Base-by-base conservation (phyloP, 2,113 vertebrate genomes). In the Ictalurus punctatus region DNA sequence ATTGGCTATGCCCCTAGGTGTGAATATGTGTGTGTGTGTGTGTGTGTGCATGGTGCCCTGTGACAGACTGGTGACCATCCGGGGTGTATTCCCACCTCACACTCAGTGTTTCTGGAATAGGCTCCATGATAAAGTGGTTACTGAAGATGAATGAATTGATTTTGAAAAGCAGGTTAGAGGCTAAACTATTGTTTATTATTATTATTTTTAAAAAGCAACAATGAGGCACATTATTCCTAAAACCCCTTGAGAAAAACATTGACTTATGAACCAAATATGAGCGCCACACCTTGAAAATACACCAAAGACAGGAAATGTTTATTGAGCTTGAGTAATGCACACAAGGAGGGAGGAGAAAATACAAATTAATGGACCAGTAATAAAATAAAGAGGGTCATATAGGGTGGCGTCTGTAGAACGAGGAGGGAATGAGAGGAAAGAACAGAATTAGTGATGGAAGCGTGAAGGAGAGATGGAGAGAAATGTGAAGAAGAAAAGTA, bases 331-430 rank as follows among this genome's bases (percentile, higher is more conserved):
- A 88, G 56, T 37, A 61, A 83, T 61, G 21, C 81, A 40, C 19
- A 83, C 19, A 81, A 25, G 3, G 58, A 56, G 25, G 40, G 19
- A 74, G 44, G 27, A 87, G 52, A 61, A 84, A 67, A 17, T 34
- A 67, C 52, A 81, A 88, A 86, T 86, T 8, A 67, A 78, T 85
- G 52, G 83, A 61, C 12, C 83, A 56, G n/a, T 83, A 74, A 82
- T 54, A 61, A 88, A 81, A 71, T 37, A 71, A 61, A 69, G 1
- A 79, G 58, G 25, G 58, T 52, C 27, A 23, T 3, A 67, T 71
- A 56, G 76, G 37, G 63, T 86, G 59, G 81, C 30, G 0, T 63
- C 69, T 40, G 6, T 67, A 85, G 12, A 54, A 74, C n/a, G 27
- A 34, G 52, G 71, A 54, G 40, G 73, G 59, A 59, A 73, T n/a